Evolutionary conservation across 2,888 invertebrate species (phyloP).

Genomic region (Sinotaia quadrata): DNA sequence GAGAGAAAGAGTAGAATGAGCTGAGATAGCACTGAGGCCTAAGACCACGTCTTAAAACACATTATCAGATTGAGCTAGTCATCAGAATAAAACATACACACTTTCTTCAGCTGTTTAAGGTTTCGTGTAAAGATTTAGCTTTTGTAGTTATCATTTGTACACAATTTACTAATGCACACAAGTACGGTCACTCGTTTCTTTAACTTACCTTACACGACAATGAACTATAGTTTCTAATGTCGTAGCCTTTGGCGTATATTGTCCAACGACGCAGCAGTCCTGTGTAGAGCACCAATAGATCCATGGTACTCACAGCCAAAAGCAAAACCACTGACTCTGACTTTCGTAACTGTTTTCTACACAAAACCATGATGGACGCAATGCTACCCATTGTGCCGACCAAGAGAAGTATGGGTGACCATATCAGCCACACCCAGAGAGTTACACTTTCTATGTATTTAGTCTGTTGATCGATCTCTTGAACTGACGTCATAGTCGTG

Average conservation of each 20-base stretch:
- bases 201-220: constrained; percentile 42
- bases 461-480: too few relatives aligned
- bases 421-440: constrained; percentile 35
- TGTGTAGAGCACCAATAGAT: constrained; percentile 55
- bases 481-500: too few relatives aligned
- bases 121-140: too few relatives aligned
- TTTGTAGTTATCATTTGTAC: too few relatives aligned
- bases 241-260: constrained; percentile 36
- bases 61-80: too few relatives aligned
- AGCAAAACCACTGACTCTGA: constrained; percentile 56
- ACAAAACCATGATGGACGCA: constrained; percentile 50
- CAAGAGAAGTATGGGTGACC: constrained; percentile 54
- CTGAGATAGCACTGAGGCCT: too few relatives aligned
- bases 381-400: constrained; percentile 59
- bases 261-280: constrained; percentile 58
- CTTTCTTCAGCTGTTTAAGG: too few relatives aligned
- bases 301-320: constrained; percentile 49
- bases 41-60: too few relatives aligned
- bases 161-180: background rate
- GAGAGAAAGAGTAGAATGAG: too few relatives aligned
- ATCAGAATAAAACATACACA: too few relatives aligned
- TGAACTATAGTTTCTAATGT: constrained; percentile 44
- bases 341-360: constrained; percentile 44
- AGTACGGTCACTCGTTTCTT: too few relatives aligned
- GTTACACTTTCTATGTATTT: too few relatives aligned